Evolutionary conservation across 2,797 vertebrate genomes (phyloP).

Genomic region (Oreochromis grahami): DNA sequence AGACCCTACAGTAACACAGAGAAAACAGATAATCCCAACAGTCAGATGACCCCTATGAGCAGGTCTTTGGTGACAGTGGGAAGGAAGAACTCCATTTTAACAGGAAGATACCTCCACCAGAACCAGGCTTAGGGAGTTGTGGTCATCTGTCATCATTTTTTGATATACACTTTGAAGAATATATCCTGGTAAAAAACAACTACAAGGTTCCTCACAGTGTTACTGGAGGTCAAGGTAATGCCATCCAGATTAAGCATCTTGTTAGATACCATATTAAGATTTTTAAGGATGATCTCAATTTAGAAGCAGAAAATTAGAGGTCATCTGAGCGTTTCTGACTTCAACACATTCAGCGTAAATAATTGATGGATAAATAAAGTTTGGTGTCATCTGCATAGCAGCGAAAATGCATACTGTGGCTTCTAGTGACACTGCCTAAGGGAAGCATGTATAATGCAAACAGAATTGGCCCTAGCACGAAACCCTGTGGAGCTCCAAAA

Average conservation of each 20-base stretch:
- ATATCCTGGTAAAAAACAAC: background rate
- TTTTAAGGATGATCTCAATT: background rate
- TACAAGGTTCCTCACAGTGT: background rate
- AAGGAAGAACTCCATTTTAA: background rate
- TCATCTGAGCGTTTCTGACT: background rate
- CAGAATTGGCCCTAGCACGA: background rate
- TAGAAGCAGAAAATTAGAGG: background rate
- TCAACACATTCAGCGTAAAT: background rate
- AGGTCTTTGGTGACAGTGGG: background rate
- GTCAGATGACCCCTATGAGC: background rate
- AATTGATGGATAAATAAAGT: background rate
- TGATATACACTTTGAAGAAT: background rate
- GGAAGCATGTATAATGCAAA: background rate
- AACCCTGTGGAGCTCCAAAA: background rate
- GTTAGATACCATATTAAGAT: background rate
- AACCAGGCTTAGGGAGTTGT: background rate
- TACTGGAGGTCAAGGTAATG: background rate
- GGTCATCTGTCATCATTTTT: background rate
- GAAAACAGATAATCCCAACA: background rate
- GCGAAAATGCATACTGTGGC: background rate
- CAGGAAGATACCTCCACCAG: background rate
- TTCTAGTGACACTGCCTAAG: background rate
- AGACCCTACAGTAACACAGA: background rate
- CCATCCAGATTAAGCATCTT: background rate
- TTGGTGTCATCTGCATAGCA: background rate